These are phyloP conservation scores for Phymastichus coffea DNA, from an alignment of 1,140 invertebrate species.

Conservation along the genomic window DNA sequence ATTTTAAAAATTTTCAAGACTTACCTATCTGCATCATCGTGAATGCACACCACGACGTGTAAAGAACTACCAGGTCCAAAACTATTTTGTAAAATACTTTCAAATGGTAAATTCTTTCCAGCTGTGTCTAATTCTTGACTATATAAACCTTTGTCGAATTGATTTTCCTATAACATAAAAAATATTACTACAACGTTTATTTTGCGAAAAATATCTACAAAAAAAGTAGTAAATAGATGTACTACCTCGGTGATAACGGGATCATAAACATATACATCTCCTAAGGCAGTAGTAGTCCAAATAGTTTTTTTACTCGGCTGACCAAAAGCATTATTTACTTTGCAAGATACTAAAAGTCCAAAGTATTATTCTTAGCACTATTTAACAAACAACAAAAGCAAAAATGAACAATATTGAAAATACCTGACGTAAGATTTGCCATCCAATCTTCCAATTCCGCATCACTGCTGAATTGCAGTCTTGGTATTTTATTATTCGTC, in stretches of 20 bases:
- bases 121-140: slow-evolving; percentile 70
- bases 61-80: slow-evolving; percentile 67
- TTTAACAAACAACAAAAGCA: slow-evolving; percentile 19
- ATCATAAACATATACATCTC: slow-evolving; percentile 81
- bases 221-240: slow-evolving; percentile 2
- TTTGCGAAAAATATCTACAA: neutral
- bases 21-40: slow-evolving; percentile 68
- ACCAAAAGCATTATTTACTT: slow-evolving; percentile 69
- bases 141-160: slow-evolving; percentile 42
- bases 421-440: slow-evolving; percentile 69
- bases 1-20: slow-evolving; percentile 6
- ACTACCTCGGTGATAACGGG: slow-evolving; percentile 58
- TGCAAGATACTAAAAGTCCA: slow-evolving; percentile 62
- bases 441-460: slow-evolving; percentile 86
- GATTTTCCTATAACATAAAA: slow-evolving; percentile 47
- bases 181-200: neutral
- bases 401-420: slow-evolving; percentile 41
- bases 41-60: slow-evolving; percentile 67
- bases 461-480: slow-evolving; percentile 75
- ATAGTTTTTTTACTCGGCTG: slow-evolving; percentile 69
- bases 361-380: neutral
- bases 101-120: slow-evolving; percentile 68
- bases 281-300: slow-evolving; percentile 76
- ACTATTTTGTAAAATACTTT: slow-evolving; percentile 62
- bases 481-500: slow-evolving; percentile 57